phyloP scores from a whole-genome alignment of 2,797 vertebrate genomes.

The Catamblyrhynchus diadema region DNA sequence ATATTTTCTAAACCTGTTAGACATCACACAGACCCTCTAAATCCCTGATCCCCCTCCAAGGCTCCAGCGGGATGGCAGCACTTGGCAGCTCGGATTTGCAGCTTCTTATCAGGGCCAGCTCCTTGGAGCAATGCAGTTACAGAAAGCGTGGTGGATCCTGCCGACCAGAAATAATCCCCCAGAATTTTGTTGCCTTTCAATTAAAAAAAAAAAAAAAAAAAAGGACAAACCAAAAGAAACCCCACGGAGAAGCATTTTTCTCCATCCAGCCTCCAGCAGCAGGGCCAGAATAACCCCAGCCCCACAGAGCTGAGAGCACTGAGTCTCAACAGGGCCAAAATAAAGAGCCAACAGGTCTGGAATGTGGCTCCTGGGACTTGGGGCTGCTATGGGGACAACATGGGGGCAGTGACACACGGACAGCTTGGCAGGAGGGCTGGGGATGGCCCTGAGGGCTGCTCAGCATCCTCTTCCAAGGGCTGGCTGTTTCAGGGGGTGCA shows the following conservation, averaged over 20 bases:
- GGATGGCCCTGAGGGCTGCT: neutral
- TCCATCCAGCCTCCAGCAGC: neutral
- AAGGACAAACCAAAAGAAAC: neutral
- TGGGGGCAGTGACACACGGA: accelerated
- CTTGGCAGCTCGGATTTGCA: neutral
- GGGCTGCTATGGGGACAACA: neutral
- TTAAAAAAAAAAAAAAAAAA: neutral
- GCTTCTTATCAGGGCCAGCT: neutral
- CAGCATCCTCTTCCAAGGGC: neutral
- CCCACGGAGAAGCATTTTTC: neutral
- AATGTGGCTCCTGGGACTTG: accelerated
- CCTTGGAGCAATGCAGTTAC: neutral
- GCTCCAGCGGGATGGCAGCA: neutral
- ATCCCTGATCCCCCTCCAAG: neutral
- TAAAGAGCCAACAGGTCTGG: accelerated
- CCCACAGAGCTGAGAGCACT: accelerated
- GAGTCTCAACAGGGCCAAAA: neutral
- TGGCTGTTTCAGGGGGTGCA: accelerated
- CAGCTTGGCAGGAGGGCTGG: neutral
- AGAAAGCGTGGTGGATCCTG: neutral
- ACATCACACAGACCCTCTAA: neutral
- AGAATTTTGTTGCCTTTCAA: neutral
- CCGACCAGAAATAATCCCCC: neutral
- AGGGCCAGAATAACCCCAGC: neutral
- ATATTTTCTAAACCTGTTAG: neutral